A percentile compares a stretch with the other conserved stretches of the same genome.
These are phyloP conservation scores for Acinonyx jubatus DNA, from an alignment of 2,113 vertebrate species.

Conservation along the genomic window DNA sequence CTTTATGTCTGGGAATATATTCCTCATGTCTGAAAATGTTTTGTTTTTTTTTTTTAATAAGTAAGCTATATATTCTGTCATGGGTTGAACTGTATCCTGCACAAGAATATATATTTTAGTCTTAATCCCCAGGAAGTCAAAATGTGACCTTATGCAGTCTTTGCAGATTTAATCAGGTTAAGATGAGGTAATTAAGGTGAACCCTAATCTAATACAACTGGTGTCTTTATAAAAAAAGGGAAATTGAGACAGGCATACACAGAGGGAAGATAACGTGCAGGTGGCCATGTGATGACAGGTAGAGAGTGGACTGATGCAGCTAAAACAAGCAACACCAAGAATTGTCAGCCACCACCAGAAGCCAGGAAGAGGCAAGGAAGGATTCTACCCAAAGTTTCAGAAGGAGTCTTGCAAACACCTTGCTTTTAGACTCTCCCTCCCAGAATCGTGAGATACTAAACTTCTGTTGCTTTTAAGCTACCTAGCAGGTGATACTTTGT, in stretches of 20 bases:
- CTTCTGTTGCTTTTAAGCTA: background rate
- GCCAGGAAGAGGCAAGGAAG: background rate
- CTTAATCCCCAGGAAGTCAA: background rate
- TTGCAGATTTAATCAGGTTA: background rate
- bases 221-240: background rate
- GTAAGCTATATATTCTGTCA: background rate
- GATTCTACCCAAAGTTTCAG: background rate
- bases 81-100: background rate
- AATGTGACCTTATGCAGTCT: background rate
- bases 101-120: background rate
- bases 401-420: background rate
- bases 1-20: background rate
- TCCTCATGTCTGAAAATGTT: background rate
- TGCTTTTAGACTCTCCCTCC: background rate
- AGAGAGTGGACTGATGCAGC: background rate
- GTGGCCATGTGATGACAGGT: background rate
- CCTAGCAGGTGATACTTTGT: background rate
- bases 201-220: background rate
- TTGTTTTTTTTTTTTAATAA: background rate
- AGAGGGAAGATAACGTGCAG: background rate
- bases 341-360: background rate
- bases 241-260: background rate
- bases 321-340: background rate
- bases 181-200: background rate
- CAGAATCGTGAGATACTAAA: background rate